Evolutionary conservation across 2,113 vertebrate species (phyloP).

Genomic region (Anser brachyrhynchus): DNA sequence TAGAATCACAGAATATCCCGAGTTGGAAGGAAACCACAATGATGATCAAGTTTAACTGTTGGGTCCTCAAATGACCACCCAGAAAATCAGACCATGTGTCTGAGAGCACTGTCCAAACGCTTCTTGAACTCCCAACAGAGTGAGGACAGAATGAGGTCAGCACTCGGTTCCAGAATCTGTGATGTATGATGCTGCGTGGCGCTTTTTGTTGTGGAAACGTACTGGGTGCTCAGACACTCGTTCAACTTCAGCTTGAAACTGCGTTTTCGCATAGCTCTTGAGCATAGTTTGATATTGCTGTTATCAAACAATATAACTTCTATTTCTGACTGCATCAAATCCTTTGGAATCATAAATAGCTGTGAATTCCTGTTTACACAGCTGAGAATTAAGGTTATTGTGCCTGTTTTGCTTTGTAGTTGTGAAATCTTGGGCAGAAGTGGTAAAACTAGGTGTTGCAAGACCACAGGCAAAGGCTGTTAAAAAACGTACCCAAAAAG

Average conservation of each 20-base stretch:
- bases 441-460: slow-evolving; percentile 83
- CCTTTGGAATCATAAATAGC: not conserved
- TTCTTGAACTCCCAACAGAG: no score
- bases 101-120: no score
- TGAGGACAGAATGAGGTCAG: not conserved
- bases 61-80: no score
- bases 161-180: not conserved
- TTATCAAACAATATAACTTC: not conserved
- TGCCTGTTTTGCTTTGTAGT: slow-evolving; percentile 67
- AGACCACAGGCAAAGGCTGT: slow-evolving; percentile 66
- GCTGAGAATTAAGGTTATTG: not conserved
- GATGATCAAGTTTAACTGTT: no score
- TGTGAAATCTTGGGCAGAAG: slow-evolving; percentile 81
- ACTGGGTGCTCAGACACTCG: not conserved
- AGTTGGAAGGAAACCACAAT: no score
- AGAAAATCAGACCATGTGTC: no score
- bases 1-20: no score
- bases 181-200: not conserved
- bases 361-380: not conserved
- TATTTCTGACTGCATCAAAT: not conserved
- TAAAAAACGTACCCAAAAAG: slow-evolving; percentile 42
- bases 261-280: not conserved
- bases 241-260: not conserved
- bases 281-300: not conserved
- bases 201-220: not conserved